Evolutionary conservation across 2,113 vertebrate species (phyloP).

Genomic region (Catagonus wagneri): DNA sequence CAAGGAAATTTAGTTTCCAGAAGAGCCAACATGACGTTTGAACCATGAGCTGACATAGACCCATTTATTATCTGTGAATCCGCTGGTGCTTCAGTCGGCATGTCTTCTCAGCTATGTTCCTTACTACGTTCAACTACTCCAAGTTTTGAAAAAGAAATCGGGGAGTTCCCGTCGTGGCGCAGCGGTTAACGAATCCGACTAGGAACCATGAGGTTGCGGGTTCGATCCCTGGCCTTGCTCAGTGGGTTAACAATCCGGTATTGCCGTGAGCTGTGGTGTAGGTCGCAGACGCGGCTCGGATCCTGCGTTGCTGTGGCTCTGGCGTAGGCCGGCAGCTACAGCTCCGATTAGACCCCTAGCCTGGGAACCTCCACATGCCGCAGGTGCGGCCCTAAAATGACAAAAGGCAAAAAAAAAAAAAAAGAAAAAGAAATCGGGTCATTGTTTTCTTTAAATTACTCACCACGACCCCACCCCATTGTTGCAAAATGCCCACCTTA

Average conservation of each 20-base stretch:
- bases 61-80: background rate
- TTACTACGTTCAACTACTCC: background rate
- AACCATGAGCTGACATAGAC: background rate
- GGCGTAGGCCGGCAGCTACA: too few relatives aligned
- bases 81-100: background rate
- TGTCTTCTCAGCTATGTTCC: background rate
- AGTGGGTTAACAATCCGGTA: too few relatives aligned
- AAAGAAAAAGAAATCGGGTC: background rate
- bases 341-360: too few relatives aligned
- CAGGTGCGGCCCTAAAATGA: too few relatives aligned
- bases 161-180: too few relatives aligned
- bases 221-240: too few relatives aligned
- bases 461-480: accelerated
- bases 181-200: too few relatives aligned
- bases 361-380: too few relatives aligned
- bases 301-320: too few relatives aligned
- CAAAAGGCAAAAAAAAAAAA: background rate
- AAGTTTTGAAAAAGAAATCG: background rate
- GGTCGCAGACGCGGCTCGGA: too few relatives aligned
- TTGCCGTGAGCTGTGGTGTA: too few relatives aligned
- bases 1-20: background rate
- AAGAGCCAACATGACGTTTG: background rate
- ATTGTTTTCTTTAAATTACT: background rate
- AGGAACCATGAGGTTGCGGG: too few relatives aligned
- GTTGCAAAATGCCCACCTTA: background rate